Conservation (phyloP, 2,797 vertebrate genomes). For the Macropus fuliginosus region DNA sequence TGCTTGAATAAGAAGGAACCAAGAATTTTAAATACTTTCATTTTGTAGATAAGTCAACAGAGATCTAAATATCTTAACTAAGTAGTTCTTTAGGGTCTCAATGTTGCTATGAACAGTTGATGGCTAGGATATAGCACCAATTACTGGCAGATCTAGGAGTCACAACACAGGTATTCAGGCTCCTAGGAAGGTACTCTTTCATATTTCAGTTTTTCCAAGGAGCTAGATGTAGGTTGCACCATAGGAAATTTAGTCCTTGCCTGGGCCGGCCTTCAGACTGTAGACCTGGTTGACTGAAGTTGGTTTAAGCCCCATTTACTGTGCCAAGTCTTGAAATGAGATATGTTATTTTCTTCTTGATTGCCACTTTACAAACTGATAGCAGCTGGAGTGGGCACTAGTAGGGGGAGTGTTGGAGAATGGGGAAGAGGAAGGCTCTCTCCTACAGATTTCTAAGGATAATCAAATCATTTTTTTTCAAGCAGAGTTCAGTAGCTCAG, state of each 20-base stretch:
- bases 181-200: neutral
- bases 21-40: neutral
- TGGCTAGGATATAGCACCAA: neutral
- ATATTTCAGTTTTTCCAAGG: neutral
- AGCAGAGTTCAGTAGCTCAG: slow-evolving; percentile 49
- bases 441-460: slow-evolving; percentile 44
- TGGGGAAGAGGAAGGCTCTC: slow-evolving; percentile 54
- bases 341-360: slow-evolving; percentile 33
- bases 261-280: neutral
- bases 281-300: neutral
- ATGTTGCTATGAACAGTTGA: neutral
- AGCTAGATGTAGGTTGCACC: neutral
- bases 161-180: neutral
- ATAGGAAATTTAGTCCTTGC: neutral
- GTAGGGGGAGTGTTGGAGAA: slow-evolving; percentile 21
- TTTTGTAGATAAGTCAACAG: neutral
- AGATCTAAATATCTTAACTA: neutral
- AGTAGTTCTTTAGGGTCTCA: neutral
- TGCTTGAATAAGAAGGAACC: neutral
- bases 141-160: neutral
- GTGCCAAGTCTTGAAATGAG: neutral
- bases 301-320: neutral
- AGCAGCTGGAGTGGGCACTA: neutral
- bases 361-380: slow-evolving; percentile 34
- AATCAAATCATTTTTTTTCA: slow-evolving; percentile 67